phyloP scores from a whole-genome alignment of 2,113 vertebrate species.

The Burhinus oedicnemus region DNA sequence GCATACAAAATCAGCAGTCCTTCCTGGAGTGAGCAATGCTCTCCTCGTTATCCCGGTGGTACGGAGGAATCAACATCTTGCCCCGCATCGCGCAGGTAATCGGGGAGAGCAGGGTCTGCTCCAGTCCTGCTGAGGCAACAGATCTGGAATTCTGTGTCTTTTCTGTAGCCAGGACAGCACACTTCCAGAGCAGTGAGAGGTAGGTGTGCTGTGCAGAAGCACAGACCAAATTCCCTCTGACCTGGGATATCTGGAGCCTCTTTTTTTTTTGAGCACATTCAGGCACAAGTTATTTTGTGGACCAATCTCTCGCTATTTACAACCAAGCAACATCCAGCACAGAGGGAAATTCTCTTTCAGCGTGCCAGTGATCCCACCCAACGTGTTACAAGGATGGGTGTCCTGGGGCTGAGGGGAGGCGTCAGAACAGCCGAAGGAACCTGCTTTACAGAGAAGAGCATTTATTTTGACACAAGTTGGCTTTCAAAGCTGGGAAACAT shows the following conservation, averaged over 20 bases:
- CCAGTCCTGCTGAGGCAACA: neutral
- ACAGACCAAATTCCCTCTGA: neutral
- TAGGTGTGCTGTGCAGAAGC: neutral
- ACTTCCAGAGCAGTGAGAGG: neutral
- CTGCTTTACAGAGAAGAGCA: neutral
- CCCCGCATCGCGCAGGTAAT: rapidly evolving
- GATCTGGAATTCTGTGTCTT: neutral
- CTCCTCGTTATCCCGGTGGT: rapidly evolving
- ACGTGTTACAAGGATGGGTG: rapidly evolving
- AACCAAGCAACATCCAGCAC: neutral
- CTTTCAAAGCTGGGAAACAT: neutral
- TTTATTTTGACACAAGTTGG: neutral
- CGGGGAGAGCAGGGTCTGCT: neutral
- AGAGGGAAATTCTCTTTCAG: neutral
- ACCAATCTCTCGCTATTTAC: neutral
- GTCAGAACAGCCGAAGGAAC: neutral
- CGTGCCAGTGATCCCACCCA: neutral
- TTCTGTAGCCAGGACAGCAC: neutral
- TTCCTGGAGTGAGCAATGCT: neutral
- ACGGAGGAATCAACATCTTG: neutral
- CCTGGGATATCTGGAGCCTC: neutral
- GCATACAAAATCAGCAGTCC: neutral
- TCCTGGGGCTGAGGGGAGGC: neutral
- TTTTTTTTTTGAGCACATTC: neutral
- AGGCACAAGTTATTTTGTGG: neutral